phyloP scores from a whole-genome alignment of 2,113 vertebrate genomes.

The Tetrao urogallus region DNA sequence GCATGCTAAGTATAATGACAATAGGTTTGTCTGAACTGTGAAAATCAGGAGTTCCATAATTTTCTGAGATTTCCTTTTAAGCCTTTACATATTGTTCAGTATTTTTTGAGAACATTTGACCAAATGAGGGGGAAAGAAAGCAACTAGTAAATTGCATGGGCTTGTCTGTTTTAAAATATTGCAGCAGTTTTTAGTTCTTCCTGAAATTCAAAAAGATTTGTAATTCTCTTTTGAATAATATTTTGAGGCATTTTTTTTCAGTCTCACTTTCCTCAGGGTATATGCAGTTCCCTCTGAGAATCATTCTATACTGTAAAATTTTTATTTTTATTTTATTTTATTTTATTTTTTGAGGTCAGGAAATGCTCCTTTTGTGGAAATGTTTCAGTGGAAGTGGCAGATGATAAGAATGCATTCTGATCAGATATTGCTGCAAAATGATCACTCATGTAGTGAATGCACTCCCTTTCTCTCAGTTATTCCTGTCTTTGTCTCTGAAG shows the following conservation, averaged over 20 bases:
- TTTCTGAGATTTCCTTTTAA: background rate
- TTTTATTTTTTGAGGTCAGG: background rate
- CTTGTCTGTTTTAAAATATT: background rate
- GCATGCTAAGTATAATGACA: slow-evolving; percentile 42
- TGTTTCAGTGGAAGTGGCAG: background rate
- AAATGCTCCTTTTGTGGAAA: background rate
- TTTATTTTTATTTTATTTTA: too few species aligned
- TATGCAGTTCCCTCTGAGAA: background rate
- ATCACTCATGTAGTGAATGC: background rate
- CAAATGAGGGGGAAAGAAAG: background rate
- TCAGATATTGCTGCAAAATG: background rate
- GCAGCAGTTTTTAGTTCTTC: background rate
- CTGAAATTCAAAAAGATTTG: background rate
- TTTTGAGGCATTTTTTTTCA: background rate
- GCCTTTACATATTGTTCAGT: background rate
- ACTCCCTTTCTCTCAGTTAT: background rate
- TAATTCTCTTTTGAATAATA: background rate
- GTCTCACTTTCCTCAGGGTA: background rate
- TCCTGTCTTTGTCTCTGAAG: background rate
- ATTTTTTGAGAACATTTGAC: background rate
- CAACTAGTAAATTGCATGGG: background rate
- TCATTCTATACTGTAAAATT: background rate
- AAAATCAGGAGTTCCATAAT: slow-evolving; percentile 8
- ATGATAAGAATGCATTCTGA: background rate
- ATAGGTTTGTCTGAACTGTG: slow-evolving; percentile 34